Evolutionary conservation across 30 jellyfish, hydroid and myxozoan species (phyloP), one percentile per base, ranked within the genome.

Genomic region (Catostylus mosaicus): DNA sequence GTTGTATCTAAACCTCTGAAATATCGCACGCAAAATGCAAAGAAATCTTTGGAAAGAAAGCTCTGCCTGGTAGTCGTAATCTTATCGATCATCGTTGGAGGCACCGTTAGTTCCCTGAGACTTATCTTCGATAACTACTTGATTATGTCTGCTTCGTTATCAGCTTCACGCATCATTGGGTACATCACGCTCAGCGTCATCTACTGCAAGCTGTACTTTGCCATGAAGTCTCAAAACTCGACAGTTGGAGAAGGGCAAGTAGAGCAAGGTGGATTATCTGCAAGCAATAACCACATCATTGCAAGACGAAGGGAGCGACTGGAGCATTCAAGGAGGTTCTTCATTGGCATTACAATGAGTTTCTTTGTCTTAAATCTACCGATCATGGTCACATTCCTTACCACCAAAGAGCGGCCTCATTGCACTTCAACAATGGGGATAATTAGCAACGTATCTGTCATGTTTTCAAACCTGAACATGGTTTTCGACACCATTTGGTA

Each of bases 101-200:
- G n/a, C 38, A 0, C 19, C 0, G n/a, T 7, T 24, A 12, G n/a
- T 4, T 19, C 71, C 10, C 19, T 59, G 38, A 59, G 38, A 59
- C 24, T 59, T 23, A 3, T 4, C 38, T 59, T 20, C n/a, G 38
- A 59, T 7, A 59, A 27, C 2, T 7, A 1, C 71, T 5, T 59
- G 36, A 7, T 3, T 18, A 6, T 59, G 71, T 0, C 26, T 1
- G 2, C 24, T 23, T 26, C 71, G 38, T 1, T 59, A 0, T 22
- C 71, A 20, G 71, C 0, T 23, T 22, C 71, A 0, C 71, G 71
- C 0, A 59, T 59, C 71, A 8, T 24, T 6, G 71, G 71, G 1
- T 59, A 59, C 71, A 27, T 59, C 71, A 24, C 19, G 2, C 71
- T 59, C 71, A 19, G 71, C 71, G 26, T 59, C 10, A 1, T 59